Percentiles rank a stretch among this genome's conserved stretches.
phyloP scores from a whole-genome alignment of 30 jellyfish, hydroid and myxozoan genomes.

The Aurelia sp. region DNA sequence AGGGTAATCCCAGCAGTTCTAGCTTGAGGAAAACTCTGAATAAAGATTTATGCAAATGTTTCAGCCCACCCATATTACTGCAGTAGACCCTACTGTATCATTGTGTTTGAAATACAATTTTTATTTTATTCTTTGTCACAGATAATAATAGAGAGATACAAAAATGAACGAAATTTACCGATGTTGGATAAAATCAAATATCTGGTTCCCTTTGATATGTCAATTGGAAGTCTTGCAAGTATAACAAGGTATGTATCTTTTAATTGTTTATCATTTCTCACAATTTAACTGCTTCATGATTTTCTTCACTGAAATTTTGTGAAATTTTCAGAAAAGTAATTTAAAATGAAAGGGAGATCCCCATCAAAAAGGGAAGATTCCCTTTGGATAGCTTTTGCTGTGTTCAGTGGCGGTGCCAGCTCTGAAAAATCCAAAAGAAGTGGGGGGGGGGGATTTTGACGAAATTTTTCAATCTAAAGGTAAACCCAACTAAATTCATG shows the following conservation, averaged over 20 bases:
- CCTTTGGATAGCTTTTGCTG: too few species aligned
- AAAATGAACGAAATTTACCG: slow-evolving; percentile 82
- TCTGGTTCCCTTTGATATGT: slow-evolving; percentile 95
- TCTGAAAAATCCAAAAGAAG: too few species aligned
- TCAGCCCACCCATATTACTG: background rate
- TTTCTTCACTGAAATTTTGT: too few species aligned
- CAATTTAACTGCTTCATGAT: background rate
- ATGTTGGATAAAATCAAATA: slow-evolving; percentile 85
- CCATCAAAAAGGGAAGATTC: too few species aligned
- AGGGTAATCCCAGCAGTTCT: too few species aligned
- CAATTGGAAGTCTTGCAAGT: slow-evolving; percentile 86
- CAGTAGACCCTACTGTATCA: background rate
- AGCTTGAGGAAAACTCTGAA: too few species aligned
- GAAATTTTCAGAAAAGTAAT: too few species aligned
- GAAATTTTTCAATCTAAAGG: too few species aligned
- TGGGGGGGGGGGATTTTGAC: too few species aligned
- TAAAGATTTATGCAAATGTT: background rate
- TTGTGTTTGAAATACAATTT: background rate
- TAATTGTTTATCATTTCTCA: background rate
- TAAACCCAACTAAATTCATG: too few species aligned
- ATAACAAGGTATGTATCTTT: slow-evolving; percentile 71
- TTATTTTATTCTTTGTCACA: slow-evolving; percentile 1
- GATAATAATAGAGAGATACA: slow-evolving; percentile 86
- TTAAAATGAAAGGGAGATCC: too few species aligned
- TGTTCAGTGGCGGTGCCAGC: too few species aligned